These are phyloP conservation scores for Zhuqinia jingwanae DNA, from an alignment of 2,888 invertebrate species.

Conservation along the genomic window DNA sequence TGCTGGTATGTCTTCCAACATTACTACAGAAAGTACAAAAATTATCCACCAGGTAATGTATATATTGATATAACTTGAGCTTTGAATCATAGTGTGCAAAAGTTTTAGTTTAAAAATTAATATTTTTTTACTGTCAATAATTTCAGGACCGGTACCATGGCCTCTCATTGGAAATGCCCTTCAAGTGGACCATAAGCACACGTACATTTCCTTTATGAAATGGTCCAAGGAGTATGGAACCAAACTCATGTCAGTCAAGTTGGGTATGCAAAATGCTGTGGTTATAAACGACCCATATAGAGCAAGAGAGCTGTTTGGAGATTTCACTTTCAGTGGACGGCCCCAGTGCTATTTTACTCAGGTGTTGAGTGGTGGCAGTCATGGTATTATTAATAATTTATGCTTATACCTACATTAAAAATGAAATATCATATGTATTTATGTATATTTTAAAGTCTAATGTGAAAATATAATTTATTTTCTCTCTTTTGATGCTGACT, in stretches of 20 bases:
- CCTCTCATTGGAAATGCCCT: slow-evolving; percentile 47
- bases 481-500: background rate
- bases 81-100: too few species aligned
- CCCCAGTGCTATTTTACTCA: slow-evolving; percentile 55
- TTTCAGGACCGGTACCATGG: slow-evolving; percentile 59
- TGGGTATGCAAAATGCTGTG: slow-evolving; percentile 48
- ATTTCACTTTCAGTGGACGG: slow-evolving; percentile 54
- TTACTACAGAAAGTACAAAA: slow-evolving; percentile 53
- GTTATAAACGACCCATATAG: slow-evolving; percentile 50
- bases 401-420: background rate
- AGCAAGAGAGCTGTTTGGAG: slow-evolving; percentile 49
- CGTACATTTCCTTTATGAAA: slow-evolving; percentile 46
- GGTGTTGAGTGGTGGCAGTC: slow-evolving; percentile 58
- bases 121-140: too few species aligned
- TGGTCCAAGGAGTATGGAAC: slow-evolving; percentile 42
- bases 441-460: too few species aligned
- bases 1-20: slow-evolving; percentile 45
- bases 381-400: slow-evolving; percentile 47
- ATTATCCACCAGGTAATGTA: slow-evolving; percentile 57
- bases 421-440: background rate
- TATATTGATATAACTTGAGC: too few species aligned
- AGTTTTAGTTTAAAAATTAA: background rate
- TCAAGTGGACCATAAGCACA: slow-evolving; percentile 41
- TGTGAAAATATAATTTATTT: too few species aligned
- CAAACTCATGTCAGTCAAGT: slow-evolving; percentile 52